Conservation (phyloP, 2,113 vertebrate species). For the Numida meleagris region DNA sequence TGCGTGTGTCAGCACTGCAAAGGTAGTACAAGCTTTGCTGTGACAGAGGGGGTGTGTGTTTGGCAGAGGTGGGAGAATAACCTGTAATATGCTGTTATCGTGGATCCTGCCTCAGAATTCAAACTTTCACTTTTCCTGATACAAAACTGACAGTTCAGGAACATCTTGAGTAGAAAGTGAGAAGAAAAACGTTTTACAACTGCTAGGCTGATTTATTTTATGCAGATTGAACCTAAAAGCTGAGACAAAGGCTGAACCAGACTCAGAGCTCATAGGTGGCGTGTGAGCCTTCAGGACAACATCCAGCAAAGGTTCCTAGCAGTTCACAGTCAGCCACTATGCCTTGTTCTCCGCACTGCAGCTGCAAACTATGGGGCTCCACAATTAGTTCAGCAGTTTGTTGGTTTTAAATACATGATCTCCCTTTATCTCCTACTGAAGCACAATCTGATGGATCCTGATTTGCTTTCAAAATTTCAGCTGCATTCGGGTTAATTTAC, state of each 20-base stretch:
- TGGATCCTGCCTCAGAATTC: neutral
- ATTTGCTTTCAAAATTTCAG: neutral
- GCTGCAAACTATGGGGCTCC: neutral
- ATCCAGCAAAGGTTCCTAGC: neutral
- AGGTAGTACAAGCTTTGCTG: neutral
- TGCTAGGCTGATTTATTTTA: neutral
- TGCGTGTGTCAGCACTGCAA: neutral
- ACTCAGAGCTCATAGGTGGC: neutral
- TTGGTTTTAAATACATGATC: neutral
- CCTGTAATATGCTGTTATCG: neutral
- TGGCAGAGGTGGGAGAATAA: neutral
- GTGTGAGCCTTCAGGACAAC: neutral
- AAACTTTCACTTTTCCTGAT: neutral
- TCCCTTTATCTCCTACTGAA: neutral
- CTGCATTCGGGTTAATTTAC: neutral
- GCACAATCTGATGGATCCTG: neutral
- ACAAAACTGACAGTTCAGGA: neutral
- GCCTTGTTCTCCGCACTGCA: neutral
- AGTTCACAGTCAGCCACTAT: neutral
- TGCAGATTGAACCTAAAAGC: neutral
- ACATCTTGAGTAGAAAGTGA: neutral
- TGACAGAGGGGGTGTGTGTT: neutral
- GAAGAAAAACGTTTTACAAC: neutral
- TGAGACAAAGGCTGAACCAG: neutral
- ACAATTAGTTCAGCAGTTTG: neutral